Conservation (phyloP, 2,113 vertebrate genomes). For the Peromyscus leucopus region DNA sequence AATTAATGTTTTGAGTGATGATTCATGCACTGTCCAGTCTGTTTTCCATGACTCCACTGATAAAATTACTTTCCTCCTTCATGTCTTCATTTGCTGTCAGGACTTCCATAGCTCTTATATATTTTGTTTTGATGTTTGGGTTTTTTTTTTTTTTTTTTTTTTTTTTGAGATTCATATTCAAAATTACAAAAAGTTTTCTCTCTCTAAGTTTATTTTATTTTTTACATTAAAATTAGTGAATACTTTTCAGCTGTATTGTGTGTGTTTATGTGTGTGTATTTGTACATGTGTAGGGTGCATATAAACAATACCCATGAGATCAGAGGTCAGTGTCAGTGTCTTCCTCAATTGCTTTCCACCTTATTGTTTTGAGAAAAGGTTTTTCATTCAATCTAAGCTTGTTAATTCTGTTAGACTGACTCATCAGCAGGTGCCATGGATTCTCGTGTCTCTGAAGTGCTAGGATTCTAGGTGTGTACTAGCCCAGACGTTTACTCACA, state of each 20-base stretch:
- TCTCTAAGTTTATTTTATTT: neutral
- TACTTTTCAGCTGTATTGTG: neutral
- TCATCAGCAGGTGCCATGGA: neutral
- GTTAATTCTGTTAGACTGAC: neutral
- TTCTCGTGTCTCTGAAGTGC: neutral
- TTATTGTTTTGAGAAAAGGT: neutral
- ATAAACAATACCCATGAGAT: neutral
- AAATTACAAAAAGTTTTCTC: conserved; percentile 6
- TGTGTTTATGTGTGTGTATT: neutral
- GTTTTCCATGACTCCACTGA: neutral
- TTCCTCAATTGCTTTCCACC: neutral
- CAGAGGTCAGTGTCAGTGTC: neutral
- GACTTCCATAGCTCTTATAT: neutral
- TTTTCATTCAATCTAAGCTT: neutral
- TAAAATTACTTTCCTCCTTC: neutral
- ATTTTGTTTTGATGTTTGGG: conserved; percentile 47
- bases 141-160: too few species aligned
- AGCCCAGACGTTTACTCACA: neutral
- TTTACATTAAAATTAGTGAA: neutral
- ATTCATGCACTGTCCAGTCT: neutral
- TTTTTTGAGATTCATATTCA: neutral
- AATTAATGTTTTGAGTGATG: neutral
- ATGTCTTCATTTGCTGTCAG: neutral
- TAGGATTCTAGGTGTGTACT: neutral
- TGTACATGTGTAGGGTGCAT: neutral